Evolutionary conservation across 2,888 invertebrate species (phyloP).

Genomic region (Ecdyonurus torrentis): DNA sequence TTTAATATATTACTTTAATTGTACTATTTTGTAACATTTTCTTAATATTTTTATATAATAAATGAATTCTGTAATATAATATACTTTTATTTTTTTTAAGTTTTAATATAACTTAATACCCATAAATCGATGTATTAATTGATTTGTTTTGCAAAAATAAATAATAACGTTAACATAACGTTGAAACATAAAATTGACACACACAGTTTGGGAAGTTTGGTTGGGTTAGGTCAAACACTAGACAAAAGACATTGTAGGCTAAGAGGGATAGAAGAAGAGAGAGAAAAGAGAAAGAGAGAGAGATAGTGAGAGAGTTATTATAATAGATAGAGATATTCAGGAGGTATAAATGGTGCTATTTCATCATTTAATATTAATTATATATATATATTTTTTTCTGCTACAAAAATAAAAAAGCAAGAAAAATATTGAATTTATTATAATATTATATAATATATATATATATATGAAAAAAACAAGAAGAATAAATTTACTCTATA

Average conservation of each 20-base stretch:
- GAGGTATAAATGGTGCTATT: background rate
- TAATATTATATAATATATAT: no score
- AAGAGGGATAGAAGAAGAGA: no score
- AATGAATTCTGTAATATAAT: no score
- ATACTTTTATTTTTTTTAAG: background rate
- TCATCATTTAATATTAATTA: background rate
- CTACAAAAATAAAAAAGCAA: background rate
- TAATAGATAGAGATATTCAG: background rate
- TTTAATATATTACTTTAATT: no score
- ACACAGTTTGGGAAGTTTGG: slow-evolving; percentile 6
- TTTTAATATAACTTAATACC: background rate
- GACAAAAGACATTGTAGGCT: slow-evolving; percentile 71
- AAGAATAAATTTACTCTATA: no score
- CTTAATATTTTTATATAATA: no score
- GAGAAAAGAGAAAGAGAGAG: no score
- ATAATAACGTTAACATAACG: slow-evolving; percentile 3
- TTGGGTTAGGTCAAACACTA: slow-evolving; percentile 51
- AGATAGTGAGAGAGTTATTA: slow-evolving; percentile 4
- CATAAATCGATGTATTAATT: background rate
- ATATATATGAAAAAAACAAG: no score
- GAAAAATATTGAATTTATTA: background rate
- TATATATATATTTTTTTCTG: background rate
- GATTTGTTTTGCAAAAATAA: slow-evolving; percentile 5
- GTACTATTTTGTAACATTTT: no score
- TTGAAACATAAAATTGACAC: slow-evolving; percentile 6